Base-by-base conservation (phyloP, 2,888 invertebrate species). In the Colletes collaris region DNA sequence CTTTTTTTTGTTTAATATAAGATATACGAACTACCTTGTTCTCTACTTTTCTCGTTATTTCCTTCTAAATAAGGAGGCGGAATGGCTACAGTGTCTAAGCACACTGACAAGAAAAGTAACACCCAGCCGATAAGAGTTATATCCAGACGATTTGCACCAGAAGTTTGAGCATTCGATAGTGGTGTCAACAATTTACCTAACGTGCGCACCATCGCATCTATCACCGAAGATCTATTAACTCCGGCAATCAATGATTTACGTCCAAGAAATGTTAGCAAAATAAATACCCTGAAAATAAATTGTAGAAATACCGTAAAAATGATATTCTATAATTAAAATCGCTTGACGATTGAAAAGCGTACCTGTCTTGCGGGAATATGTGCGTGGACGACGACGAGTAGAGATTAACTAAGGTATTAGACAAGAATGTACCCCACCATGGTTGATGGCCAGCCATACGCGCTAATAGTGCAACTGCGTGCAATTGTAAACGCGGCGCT, bases 371-470 rank as follows among this genome's bases (percentile, higher is more conserved):
- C 13, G 98, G 97, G 83, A 97, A 97, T 64, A 97, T 96, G 86
- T 95, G 95, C 40, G 96, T 96, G 86, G 97, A 97, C 59, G 96
- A 95, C 0, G 96, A 96, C 0, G 96, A 96, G 92, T 97, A 98
- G 88, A 97, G 95, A 80, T 95, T 94, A 35, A 96, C 95, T 73
- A 98, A 95, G 40, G 96, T 97, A 89, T 96, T 96, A 0, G 97
- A 97, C n/a, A 98, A 94, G 90, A 97, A 97, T 84, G 96, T 95
- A 56, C 98, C 98, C 98, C 98, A 98, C 97, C 98, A 98, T 10
- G 94, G 94, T 90, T 96, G 96, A 72, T 95, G 94, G 65, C 96
- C 96, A 89, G 96, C 96, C 91, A 96, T 96, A 65, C 97, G 95
- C 74, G 97, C 97, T 89, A 97, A 93, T 79, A 98, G 94, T 37